phyloP scores from a whole-genome alignment of 2,888 invertebrate species.

The Gonocerus acuteangulatus region DNA sequence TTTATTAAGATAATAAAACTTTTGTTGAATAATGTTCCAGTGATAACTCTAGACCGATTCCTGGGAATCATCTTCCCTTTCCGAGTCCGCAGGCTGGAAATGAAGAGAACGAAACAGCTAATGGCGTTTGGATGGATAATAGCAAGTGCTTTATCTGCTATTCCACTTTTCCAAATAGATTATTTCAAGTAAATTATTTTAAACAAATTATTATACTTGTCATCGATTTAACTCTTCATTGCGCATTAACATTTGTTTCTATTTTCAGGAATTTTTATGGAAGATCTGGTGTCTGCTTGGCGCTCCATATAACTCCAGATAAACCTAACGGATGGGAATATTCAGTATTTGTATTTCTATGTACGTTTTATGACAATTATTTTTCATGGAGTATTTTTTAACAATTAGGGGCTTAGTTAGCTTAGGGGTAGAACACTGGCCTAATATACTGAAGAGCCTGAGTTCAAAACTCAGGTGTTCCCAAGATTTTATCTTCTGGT shows the following conservation, averaged over 20 bases:
- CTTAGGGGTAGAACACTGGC: too few relatives aligned
- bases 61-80: conserved; percentile 44
- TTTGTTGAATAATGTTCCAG: too few relatives aligned
- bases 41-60: conserved; percentile 44
- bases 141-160: conserved; percentile 41
- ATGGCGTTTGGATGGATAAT: conserved; percentile 43
- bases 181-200: conserved; percentile 44
- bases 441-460: too few relatives aligned
- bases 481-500: too few relatives aligned
- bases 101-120: conserved; percentile 40
- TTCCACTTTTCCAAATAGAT: conserved; percentile 42
- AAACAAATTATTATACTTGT: neutral
- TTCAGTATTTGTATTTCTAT: conserved; percentile 48
- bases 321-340: conserved; percentile 49
- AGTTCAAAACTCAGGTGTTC: too few relatives aligned
- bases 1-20: too few relatives aligned
- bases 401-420: neutral
- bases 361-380: conserved; percentile 37
- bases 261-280: conserved; percentile 45
- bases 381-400: neutral
- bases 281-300: conserved; percentile 48
- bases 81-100: conserved; percentile 41
- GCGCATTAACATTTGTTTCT: neutral
- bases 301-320: conserved; percentile 48
- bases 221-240: neutral